Percentiles rank a stretch among this genome's conserved stretches.
Conservation (phyloP, 2,888 invertebrate genomes). For the Argyresthia albistria region DNA sequence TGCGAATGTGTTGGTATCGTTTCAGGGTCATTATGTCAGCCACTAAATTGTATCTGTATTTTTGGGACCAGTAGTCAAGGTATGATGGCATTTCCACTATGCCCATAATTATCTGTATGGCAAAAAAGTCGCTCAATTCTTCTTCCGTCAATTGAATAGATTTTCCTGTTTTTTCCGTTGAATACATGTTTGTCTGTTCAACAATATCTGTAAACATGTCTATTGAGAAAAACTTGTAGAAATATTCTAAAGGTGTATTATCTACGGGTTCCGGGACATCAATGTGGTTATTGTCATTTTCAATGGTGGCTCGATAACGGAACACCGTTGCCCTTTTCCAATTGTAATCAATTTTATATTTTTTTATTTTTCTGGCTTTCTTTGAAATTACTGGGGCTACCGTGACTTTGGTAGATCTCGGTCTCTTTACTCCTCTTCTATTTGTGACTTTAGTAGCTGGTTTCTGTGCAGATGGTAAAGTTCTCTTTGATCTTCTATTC, state of each 20-base stretch:
- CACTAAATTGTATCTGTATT: not conserved
- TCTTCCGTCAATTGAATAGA: constrained; percentile 3
- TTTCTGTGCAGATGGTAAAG: not conserved
- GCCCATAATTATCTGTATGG: constrained; percentile 4
- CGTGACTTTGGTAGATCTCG: not conserved
- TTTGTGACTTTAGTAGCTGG: not conserved
- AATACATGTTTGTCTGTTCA: constrained; percentile 1
- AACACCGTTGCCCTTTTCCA: not conserved
- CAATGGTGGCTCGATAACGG: not conserved
- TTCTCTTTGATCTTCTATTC: not conserved
- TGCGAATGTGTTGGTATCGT: constrained; percentile 5
- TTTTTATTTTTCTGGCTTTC: not conserved
- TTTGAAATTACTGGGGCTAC: not conserved
- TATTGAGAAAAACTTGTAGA: constrained; percentile 1
- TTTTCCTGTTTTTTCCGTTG: constrained; percentile 2
- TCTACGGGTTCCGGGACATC: not conserved
- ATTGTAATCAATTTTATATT: not conserved
- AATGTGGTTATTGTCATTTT: not conserved
- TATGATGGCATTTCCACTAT: constrained; percentile 5
- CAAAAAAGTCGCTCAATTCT: constrained; percentile 3
- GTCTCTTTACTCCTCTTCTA: not conserved
- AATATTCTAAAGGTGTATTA: not conserved
- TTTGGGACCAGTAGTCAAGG: not conserved
- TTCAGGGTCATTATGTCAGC: constrained; percentile 4
- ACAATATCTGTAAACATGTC: constrained; percentile 3